Evolutionary conservation across 2,113 vertebrate species (phyloP), one percentile per base, ranked within the genome.

Genomic region (Caranx melampygus): DNA sequence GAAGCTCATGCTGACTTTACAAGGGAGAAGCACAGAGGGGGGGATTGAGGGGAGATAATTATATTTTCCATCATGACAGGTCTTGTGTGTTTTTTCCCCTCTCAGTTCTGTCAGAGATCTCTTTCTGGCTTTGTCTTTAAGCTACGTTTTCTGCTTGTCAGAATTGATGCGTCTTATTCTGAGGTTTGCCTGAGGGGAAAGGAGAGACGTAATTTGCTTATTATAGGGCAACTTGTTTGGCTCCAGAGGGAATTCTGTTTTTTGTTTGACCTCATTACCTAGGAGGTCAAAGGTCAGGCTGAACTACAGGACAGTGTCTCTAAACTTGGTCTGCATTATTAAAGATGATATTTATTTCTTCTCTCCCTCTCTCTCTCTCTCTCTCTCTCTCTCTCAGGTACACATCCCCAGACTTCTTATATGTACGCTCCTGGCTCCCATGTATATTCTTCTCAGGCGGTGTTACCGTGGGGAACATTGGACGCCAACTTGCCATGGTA

Each of bases 371-470:
- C n/a, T 31, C 63, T 0, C 8, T 8, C 21, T n/a, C 4, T 59
- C 21, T 13, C 16, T n/a, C 26, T 49, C 4, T 90, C 52, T 76
- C 0, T 65, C 72, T 51, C 85, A 99, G 98, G 95, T 99, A 98
- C 78, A 98, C 97, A 0, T 99, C 97, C 74, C 98, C 98, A 60
- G 98, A 99, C 72, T 97, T 99, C 75, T 93, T 99, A 76, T 98
- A 99, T 68, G 97, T 99, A 11, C 97, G 98, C 71, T 99, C 98
- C 54, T 99, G 98, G 98, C 96, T 99, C 57, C 98, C 98, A 0
- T 99, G 98, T 82, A 99, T 99, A 88, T 99, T 99, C 91, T 99
- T 99, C 95, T 99, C 98, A 1, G 98, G 98, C 51, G 98, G 98
- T 1, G 97, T 99, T 35, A 99, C 98, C 0, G 97, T 99, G 76